phyloP scores from a whole-genome alignment of 1,140 invertebrate genomes.

The Aricia agestis region DNA sequence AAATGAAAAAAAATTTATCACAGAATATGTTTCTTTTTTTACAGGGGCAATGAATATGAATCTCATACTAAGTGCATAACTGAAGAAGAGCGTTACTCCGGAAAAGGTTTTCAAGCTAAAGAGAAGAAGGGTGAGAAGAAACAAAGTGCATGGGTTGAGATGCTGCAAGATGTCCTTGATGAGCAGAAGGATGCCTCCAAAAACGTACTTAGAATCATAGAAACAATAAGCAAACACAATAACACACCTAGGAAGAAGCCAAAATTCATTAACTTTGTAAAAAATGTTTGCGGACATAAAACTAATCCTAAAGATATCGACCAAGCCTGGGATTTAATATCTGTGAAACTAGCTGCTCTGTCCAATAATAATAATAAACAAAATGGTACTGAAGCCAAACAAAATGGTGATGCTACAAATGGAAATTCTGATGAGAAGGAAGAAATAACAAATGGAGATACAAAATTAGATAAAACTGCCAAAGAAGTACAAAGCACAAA shows the following conservation, averaged over 20 bases:
- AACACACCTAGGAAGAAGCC: constrained; percentile 95
- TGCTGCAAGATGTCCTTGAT: constrained; percentile 85
- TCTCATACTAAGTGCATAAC: constrained; percentile 93
- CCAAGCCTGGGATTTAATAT: constrained; percentile 83
- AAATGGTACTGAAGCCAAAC: constrained; percentile 31
- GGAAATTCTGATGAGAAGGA: constrained; percentile 26
- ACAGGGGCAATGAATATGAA: constrained; percentile 87
- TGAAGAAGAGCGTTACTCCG: constrained; percentile 93
- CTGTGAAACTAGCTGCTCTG: constrained; percentile 78
- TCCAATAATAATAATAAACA: constrained; percentile 52
- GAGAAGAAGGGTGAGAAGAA: constrained; percentile 93
- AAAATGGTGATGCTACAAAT: constrained; percentile 33
- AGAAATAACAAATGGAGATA: constrained; percentile 29
- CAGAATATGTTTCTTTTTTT: constrained; percentile 36
- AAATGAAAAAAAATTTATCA: too few relatives aligned
- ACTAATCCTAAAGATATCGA: constrained; percentile 77
- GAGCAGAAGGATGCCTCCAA: constrained; percentile 77
- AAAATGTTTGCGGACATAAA: constrained; percentile 78
- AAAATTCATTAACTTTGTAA: constrained; percentile 90
- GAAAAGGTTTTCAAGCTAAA: constrained; percentile 87
- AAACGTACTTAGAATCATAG: constrained; percentile 80
- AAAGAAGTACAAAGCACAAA: constrained; percentile 28
- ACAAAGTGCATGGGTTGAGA: constrained; percentile 91
- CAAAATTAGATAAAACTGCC: constrained; percentile 21
- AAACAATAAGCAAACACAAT: constrained; percentile 83